These are phyloP conservation scores for Siderastrea siderea DNA, from an alignment of 92 coral and sea anemone species.

Conservation along the genomic window DNA sequence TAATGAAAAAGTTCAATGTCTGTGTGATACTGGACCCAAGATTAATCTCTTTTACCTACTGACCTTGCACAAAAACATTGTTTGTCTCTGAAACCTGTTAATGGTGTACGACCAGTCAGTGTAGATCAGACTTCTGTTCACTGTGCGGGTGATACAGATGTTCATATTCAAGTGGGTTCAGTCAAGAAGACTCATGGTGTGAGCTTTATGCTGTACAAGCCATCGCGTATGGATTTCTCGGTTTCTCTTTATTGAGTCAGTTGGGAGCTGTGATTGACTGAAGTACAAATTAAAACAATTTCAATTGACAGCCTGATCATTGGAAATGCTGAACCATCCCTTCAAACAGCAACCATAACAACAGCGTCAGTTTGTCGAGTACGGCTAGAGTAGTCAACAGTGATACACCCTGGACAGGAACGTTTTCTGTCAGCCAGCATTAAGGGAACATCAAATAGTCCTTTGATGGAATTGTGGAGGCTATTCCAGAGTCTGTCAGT, in stretches of 20 bases:
- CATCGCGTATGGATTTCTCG: slow-evolving; percentile 28
- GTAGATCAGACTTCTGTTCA: slow-evolving; percentile 38
- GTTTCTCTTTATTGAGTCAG: slow-evolving; percentile 57
- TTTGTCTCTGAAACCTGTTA: slow-evolving; percentile 24
- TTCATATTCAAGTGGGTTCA: not conserved
- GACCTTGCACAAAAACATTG: slow-evolving; percentile 43
- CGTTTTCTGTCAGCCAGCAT: slow-evolving; percentile 34
- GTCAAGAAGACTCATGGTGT: slow-evolving; percentile 9
- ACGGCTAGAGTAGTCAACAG: slow-evolving; percentile 36
- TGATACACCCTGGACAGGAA: slow-evolving; percentile 42
- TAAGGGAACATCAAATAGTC: slow-evolving; percentile 17
- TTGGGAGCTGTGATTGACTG: slow-evolving; percentile 60
- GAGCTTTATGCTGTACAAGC: slow-evolving; percentile 42
- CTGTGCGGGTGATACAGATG: slow-evolving; percentile 23
- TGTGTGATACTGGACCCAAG: slow-evolving; percentile 51
- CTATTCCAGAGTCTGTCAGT: slow-evolving; percentile 37
- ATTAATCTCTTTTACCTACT: slow-evolving; percentile 47
- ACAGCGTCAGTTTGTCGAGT: slow-evolving; percentile 38
- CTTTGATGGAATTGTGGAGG: slow-evolving; percentile 60
- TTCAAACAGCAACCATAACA: slow-evolving; percentile 3
- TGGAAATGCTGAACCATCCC: slow-evolving; percentile 32
- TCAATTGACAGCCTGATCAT: slow-evolving; percentile 11
- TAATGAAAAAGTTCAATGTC: slow-evolving; percentile 22
- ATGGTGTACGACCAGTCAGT: slow-evolving; percentile 62
- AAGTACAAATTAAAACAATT: slow-evolving; percentile 18